Evolutionary conservation across 2,888 invertebrate genomes (phyloP).

Genomic region (Onthophagus sagittarius): DNA sequence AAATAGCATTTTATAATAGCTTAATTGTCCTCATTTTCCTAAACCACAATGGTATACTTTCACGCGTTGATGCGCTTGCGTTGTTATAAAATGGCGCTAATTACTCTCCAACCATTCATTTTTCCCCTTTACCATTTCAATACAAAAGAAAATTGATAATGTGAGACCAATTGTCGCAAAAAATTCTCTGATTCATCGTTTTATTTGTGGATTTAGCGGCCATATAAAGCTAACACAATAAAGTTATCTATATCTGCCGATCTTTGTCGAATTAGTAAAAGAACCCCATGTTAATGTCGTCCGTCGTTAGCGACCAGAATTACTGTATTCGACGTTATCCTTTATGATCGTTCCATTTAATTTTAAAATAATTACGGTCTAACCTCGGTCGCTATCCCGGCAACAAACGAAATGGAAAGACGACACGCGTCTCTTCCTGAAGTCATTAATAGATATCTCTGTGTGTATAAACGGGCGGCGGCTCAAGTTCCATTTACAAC

Average conservation of each 20-base stretch:
- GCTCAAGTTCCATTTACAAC: neutral
- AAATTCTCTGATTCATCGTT: neutral
- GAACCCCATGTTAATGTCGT: conserved; percentile 29
- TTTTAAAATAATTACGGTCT: conserved; percentile 17
- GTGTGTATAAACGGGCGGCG: neutral
- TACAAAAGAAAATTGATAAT: neutral
- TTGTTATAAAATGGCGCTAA: conserved; percentile 19
- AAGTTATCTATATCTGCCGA: conserved; percentile 32
- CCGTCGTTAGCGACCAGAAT: conserved; percentile 29
- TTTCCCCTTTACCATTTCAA: neutral
- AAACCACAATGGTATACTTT: conserved; percentile 15
- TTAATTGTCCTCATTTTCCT: neutral
- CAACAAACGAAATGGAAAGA: neutral
- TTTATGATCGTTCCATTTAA: conserved; percentile 13
- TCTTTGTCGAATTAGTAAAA: conserved; percentile 29
- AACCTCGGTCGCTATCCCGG: conserved; percentile 12
- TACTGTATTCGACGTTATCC: conserved; percentile 15
- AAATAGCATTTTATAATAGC: neutral
- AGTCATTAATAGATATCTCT: neutral
- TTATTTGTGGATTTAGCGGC: neutral
- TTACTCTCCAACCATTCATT: neutral
- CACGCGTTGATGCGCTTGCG: conserved; percentile 13
- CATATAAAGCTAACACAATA: conserved; percentile 30
- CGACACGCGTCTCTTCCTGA: conserved; percentile 1
- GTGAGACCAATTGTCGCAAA: neutral